phyloP scores from a whole-genome alignment of 2,888 invertebrate species.

The Pilophorus perplexus region DNA sequence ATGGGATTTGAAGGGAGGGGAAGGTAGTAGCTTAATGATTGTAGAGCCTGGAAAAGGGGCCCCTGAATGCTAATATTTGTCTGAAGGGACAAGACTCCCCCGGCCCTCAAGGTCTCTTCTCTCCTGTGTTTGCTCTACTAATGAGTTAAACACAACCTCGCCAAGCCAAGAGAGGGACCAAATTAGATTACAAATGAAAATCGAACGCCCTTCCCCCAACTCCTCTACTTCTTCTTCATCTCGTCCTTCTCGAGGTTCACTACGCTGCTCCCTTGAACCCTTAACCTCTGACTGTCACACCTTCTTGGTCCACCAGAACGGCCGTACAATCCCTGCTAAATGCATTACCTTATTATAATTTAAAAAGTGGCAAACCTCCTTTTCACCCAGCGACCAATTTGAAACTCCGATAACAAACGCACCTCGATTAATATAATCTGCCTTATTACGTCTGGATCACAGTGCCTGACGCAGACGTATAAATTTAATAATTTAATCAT shows the following conservation, averaged over 20 bases:
- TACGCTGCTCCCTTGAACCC: conserved; percentile 11
- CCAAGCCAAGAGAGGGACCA: conserved; percentile 44
- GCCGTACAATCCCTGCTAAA: too few species aligned
- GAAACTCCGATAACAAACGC: too few species aligned
- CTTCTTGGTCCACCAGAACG: too few species aligned
- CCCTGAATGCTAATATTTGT: conserved; percentile 46
- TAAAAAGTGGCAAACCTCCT: too few species aligned
- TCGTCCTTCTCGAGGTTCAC: conserved; percentile 6
- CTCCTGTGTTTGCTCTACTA: conserved; percentile 44
- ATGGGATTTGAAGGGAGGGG: conserved; percentile 20
- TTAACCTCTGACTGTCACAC: too few species aligned
- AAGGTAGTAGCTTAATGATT: conserved; percentile 42
- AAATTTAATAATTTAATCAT: too few species aligned
- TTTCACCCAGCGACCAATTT: too few species aligned
- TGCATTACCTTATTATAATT: too few species aligned
- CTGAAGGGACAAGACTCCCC: conserved; percentile 40
- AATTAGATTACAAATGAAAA: conserved; percentile 47
- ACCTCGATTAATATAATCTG: too few species aligned
- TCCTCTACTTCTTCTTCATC: conserved; percentile 2
- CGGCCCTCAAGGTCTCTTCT: conserved; percentile 31
- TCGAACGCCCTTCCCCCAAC: conserved; percentile 40
- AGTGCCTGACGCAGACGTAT: too few species aligned
- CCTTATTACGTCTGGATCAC: too few species aligned
- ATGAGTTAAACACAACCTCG: conserved; percentile 46
- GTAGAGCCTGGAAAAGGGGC: conserved; percentile 40